Base-by-base conservation (phyloP, 2,888 invertebrate genomes). In the Cremastinae sp. region DNA sequence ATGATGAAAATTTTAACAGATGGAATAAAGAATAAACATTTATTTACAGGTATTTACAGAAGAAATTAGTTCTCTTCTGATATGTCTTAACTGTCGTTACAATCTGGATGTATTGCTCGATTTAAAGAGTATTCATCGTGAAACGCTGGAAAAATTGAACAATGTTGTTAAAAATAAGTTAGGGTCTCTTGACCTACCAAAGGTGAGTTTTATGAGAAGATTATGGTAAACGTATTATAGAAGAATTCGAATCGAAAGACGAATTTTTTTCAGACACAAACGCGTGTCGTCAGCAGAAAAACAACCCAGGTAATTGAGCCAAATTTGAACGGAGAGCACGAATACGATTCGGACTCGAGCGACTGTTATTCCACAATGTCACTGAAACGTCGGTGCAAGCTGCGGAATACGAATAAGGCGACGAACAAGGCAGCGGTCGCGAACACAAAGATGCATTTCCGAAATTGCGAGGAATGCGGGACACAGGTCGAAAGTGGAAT, bases 41-140 rank as follows among this genome's bases (percentile, higher is more conserved):
- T 28, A 20, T 69, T 72, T 38, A n/a, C 62, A 78, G 75, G 49
- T 53, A 4, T 41, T 77, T 20, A 66, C 71, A 2, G 73, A 61
- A 10, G 64, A 75, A 41, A n/a, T 45, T 2, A 16, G 5, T 0
- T 70, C 34, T 22, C 14, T 78, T n/a, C 75, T 82, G 3, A 82
- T 89, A 74, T 89, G 89, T 59, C 74, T 89, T 14, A 59, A 78
- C 4, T 89, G 89, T 68, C 85, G 88, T 28, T 89, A 89, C 65
- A 84, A 81, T 38, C 76, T 89, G 45, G 89, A 89, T 64, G 79
- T 89, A 16, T 79, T 89, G 22, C 79, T 74, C 8, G 89, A 89
- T 75, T 78, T 89, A 56, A 86, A 81, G 54, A 76, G 58, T 28
- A 41, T 89, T 28, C 84, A 81, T 38, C 58, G 81, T 41, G 71